Conservation (phyloP, 2,888 invertebrate genomes). For the Baronia brevicornis region DNA sequence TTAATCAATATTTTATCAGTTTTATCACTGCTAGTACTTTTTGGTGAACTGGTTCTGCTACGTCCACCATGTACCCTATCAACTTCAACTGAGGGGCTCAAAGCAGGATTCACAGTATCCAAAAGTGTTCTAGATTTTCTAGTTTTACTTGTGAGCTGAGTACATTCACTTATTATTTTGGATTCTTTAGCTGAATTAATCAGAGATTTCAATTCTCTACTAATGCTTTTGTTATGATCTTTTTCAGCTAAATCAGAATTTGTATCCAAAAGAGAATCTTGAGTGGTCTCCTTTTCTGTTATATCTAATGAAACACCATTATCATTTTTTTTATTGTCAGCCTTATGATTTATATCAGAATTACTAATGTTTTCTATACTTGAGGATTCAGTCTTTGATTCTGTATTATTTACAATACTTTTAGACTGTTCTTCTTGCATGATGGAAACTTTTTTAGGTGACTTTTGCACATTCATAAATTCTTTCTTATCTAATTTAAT, state of each 20-base stretch:
- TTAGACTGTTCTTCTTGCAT: neutral
- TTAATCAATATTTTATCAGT: slow-evolving; percentile 46
- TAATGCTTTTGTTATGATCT: slow-evolving; percentile 58
- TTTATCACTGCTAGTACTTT: slow-evolving; percentile 54
- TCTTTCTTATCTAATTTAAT: too few relatives aligned
- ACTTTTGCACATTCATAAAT: too few relatives aligned
- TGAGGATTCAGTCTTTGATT: neutral
- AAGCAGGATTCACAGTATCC: slow-evolving; percentile 59
- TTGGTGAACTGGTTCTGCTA: slow-evolving; percentile 48
- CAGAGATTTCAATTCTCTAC: slow-evolving; percentile 77
- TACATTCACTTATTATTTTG: slow-evolving; percentile 78
- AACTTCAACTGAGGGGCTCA: slow-evolving; percentile 51
- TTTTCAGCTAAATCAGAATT: slow-evolving; percentile 45
- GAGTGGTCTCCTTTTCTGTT: slow-evolving; percentile 36
- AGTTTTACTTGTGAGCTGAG: slow-evolving; percentile 66
- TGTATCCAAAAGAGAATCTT: slow-evolving; percentile 43
- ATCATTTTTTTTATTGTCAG: slow-evolving; percentile 19
- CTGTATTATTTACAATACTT: neutral
- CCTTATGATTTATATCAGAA: neutral
- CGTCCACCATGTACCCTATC: slow-evolving; percentile 48
- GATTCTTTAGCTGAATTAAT: slow-evolving; percentile 81
- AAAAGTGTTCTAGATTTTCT: slow-evolving; percentile 59
- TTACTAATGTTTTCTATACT: neutral
- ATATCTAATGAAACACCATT: slow-evolving; percentile 21
- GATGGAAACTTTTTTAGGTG: too few relatives aligned